These are phyloP conservation scores for Cladopsammia gracilis DNA, from an alignment of 64 coral and sea anemone genomes.

Conservation along the genomic window DNA sequence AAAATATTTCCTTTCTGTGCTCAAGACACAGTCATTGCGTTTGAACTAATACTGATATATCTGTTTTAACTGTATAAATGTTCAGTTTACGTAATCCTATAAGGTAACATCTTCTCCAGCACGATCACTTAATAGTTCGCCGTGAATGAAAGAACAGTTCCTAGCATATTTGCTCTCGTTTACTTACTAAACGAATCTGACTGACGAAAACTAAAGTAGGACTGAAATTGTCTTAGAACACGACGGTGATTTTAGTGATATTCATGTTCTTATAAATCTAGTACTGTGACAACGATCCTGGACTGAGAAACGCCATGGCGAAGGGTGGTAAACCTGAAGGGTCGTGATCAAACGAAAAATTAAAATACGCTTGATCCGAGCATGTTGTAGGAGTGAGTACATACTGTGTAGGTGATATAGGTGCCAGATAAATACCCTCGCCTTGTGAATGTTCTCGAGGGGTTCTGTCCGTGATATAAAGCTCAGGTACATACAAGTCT, in stretches of 20 bases:
- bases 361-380: constrained; percentile 58
- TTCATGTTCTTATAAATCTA: neutral
- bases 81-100: no score
- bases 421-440: constrained; percentile 61
- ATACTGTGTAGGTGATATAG: constrained; percentile 71
- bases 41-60: no score
- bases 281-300: neutral
- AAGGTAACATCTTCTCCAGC: no score
- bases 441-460: constrained; percentile 65
- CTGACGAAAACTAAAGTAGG: no score
- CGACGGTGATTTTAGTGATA: neutral
- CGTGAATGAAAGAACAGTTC: no score
- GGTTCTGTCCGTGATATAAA: constrained; percentile 79
- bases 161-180: no score
- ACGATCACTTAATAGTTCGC: no score
- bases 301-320: constrained; percentile 73
- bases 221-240: no score
- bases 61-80: no score
- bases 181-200: no score
- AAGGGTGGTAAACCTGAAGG: constrained; percentile 58
- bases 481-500: constrained; percentile 92
- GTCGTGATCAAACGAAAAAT: constrained; percentile 72
- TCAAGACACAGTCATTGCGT: no score
- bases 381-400: constrained; percentile 46
- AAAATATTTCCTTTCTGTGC: no score